Evolutionary conservation across 2,888 invertebrate genomes (phyloP).

Genomic region (Drosophila merina): DNA sequence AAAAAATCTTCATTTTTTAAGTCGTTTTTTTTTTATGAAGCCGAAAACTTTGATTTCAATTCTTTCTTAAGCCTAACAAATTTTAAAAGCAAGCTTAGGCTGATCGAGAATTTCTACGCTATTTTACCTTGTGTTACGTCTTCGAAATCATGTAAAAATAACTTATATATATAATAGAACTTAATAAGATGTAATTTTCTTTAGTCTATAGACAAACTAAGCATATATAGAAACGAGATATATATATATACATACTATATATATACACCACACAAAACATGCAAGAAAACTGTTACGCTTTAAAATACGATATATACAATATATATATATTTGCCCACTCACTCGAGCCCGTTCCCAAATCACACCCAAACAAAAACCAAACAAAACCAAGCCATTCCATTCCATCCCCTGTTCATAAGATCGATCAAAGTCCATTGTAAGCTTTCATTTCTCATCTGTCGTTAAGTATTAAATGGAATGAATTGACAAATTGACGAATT

Average conservation of each 20-base stretch:
- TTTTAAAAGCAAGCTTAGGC: conserved; percentile 53
- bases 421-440: conserved; percentile 61
- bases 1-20: conserved; percentile 21
- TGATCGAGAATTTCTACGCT: conserved; percentile 35
- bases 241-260: conserved; percentile 33
- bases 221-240: conserved; percentile 23
- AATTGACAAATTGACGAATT: conserved; percentile 51
- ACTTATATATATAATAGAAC: conserved; percentile 37
- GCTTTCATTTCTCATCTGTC: conserved; percentile 65
- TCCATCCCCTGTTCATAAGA: conserved; percentile 11
- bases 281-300: conserved; percentile 78
- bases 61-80: conserved; percentile 50
- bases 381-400: conserved; percentile 25
- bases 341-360: conserved; percentile 39
- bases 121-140: conserved; percentile 35
- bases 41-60: conserved; percentile 26
- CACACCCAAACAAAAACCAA: conserved; percentile 11
- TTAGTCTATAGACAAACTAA: conserved; percentile 47
- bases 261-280: conserved; percentile 51
- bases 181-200: conserved; percentile 64
- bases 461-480: conserved; percentile 73
- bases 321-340: conserved; percentile 45
- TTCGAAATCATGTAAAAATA: conserved; percentile 46
- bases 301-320: conserved; percentile 51
- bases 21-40: conserved; percentile 17